Base-by-base conservation (phyloP, 2,888 invertebrate species). In the Chrysina gloriosa region DNA sequence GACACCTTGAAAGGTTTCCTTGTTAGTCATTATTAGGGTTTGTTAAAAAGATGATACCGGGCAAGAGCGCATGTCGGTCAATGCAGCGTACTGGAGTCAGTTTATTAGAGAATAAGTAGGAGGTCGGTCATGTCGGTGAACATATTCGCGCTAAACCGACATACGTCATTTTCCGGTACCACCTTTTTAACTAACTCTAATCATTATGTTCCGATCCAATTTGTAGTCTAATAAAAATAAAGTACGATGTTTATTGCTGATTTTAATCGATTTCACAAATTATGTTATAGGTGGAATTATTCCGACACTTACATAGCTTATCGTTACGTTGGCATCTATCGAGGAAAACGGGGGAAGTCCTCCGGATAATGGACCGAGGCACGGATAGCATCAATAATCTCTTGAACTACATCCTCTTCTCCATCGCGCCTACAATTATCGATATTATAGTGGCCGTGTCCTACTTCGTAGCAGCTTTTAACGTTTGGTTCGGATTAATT, bases 281-380 rank as follows among this genome's bases (percentile, higher is more conserved):
- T 31, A 27, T 68, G 71, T 85, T 86, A 70, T 83, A 91, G 89
- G 88, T 96, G 69, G 91, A 92, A 79, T 84, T 96, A 29, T 96
- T 94, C 82, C 86, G 89, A 48, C 97, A 98, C 83, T 87, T 98
- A 11, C 98, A 98, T 82, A 88, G 91, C 67, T 83, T 99, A 64
- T 97, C 97, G 2, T 86, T 99, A 54, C 88, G 94, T 21, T 99
- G 98, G 98, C 98, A 99, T 83, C 84, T 98, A 31, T 89, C 92
- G 1, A 86, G 98, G 7, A 98, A 98, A 85, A 98, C 98, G 0
- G 98, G 98, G 1, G 98, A 99, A 85, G 97, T 99, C 0, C 85
- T 98, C 1, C 86, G 97, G 31, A 92, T 98, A 0, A 97, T 99
- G 94, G 98, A 99, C 84, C 88, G 98, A 70, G 98, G 98, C 73